These are phyloP conservation scores for Dorcus hopei DNA, from an alignment of 2,888 invertebrate genomes.

Conservation along the genomic window DNA sequence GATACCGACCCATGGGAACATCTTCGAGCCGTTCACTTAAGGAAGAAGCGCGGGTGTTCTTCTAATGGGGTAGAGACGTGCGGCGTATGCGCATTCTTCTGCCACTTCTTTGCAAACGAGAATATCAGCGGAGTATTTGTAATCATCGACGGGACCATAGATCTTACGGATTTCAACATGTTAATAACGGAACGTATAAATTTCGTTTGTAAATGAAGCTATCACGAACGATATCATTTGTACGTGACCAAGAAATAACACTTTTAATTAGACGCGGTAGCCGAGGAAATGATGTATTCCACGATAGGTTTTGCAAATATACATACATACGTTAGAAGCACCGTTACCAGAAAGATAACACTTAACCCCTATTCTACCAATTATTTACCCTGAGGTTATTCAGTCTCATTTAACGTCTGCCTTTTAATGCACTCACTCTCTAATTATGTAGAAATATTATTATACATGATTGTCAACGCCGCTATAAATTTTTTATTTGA, in stretches of 20 bases:
- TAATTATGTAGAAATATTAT: too few species aligned
- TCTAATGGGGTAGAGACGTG: neutral
- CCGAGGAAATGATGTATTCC: slow-evolving; percentile 14
- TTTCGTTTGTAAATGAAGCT: slow-evolving; percentile 21
- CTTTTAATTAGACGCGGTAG: slow-evolving; percentile 24
- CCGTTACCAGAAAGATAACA: slow-evolving; percentile 10
- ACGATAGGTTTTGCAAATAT: slow-evolving; percentile 13
- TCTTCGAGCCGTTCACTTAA: slow-evolving; percentile 25
- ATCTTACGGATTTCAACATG: slow-evolving; percentile 1
- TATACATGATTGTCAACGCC: too few species aligned
- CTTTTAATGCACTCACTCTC: too few species aligned
- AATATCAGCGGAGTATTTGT: neutral
- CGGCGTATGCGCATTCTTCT: slow-evolving; percentile 1
- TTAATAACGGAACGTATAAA: slow-evolving; percentile 5
- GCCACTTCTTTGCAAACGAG: neutral
- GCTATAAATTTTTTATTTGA: too few species aligned
- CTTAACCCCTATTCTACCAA: too few species aligned
- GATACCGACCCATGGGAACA: slow-evolving; percentile 32
- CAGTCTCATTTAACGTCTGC: too few species aligned
- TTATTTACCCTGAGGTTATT: too few species aligned
- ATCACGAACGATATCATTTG: slow-evolving; percentile 20
- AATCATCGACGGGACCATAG: neutral
- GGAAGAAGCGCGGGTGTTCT: slow-evolving; percentile 16
- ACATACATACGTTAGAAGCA: slow-evolving; percentile 2
- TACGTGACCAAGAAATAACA: slow-evolving; percentile 23